Conservation (phyloP, 2,797 vertebrate species). For the Balearica regulorum region DNA sequence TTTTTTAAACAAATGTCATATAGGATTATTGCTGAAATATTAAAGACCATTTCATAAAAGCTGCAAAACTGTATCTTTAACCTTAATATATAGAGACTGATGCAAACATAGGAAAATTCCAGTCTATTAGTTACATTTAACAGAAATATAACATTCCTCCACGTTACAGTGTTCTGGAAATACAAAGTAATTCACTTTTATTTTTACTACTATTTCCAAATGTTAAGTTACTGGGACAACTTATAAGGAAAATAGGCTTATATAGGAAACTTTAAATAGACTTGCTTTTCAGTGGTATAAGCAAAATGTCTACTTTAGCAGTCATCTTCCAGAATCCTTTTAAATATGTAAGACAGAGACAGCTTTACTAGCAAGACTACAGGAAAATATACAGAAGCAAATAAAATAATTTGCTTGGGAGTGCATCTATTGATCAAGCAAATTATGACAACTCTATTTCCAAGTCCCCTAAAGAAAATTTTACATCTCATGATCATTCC, state of each 20-base stretch:
- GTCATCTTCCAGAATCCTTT: slow-evolving; percentile 58
- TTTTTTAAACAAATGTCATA: slow-evolving; percentile 68
- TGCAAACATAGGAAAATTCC: slow-evolving; percentile 68
- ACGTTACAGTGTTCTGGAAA: slow-evolving; percentile 80
- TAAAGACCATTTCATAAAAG: slow-evolving; percentile 74
- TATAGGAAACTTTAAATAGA: slow-evolving; percentile 67
- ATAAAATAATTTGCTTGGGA: slow-evolving; percentile 66
- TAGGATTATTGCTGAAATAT: slow-evolving; percentile 75
- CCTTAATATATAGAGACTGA: slow-evolving; percentile 68
- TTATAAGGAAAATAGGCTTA: slow-evolving; percentile 69
- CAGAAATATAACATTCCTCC: slow-evolving; percentile 72
- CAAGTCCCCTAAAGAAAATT: slow-evolving; percentile 67
- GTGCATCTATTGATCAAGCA: slow-evolving; percentile 63
- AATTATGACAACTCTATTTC: slow-evolving; percentile 64
- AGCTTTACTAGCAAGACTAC: slow-evolving; percentile 66
- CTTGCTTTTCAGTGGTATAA: slow-evolving; percentile 65
- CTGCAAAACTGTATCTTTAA: slow-evolving; percentile 68
- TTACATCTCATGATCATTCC: slow-evolving; percentile 70
- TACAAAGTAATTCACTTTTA: slow-evolving; percentile 66
- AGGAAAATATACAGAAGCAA: slow-evolving; percentile 72
- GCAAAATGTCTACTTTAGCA: slow-evolving; percentile 64
- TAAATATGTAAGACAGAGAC: slow-evolving; percentile 59
- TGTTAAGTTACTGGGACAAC: slow-evolving; percentile 71
- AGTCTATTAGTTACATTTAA: slow-evolving; percentile 72
- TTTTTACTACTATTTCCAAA: slow-evolving; percentile 68